These are phyloP conservation scores for Dynastes maya DNA, from an alignment of 2,888 invertebrate species.

Conservation along the genomic window DNA sequence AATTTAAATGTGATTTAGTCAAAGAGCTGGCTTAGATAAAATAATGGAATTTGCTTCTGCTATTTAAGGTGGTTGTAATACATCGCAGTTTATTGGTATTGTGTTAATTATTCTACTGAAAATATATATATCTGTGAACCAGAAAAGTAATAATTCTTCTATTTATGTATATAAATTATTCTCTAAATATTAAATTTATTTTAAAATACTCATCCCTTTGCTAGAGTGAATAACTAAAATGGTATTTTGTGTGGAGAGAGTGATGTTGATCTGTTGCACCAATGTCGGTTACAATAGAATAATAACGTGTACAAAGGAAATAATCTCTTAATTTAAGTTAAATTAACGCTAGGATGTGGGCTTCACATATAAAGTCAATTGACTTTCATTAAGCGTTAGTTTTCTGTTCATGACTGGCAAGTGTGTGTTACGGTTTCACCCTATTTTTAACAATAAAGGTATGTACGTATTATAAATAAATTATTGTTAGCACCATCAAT, in stretches of 20 bases:
- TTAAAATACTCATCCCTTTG: slow-evolving; percentile 18
- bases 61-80: background rate
- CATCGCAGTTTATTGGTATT: no score
- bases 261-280: slow-evolving; percentile 50
- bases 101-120: no score
- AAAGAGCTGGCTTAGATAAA: background rate
- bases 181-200: no score
- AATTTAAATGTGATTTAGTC: slow-evolving; percentile 1
- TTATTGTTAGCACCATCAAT: background rate
- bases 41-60: background rate
- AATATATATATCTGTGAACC: no score
- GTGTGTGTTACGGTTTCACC: slow-evolving; percentile 58
- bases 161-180: no score
- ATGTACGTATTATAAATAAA: slow-evolving; percentile 36
- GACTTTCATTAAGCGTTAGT: slow-evolving; percentile 68
- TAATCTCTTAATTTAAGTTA: slow-evolving; percentile 72
- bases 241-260: slow-evolving; percentile 53
- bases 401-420: slow-evolving; percentile 60
- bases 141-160: no score
- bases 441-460: slow-evolving; percentile 34
- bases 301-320: slow-evolving; percentile 71
- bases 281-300: slow-evolving; percentile 67
- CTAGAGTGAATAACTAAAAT: slow-evolving; percentile 54
- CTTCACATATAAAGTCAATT: slow-evolving; percentile 71
- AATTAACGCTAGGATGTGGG: slow-evolving; percentile 71